phyloP scores from a whole-genome alignment of 2,797 vertebrate genomes.

The Yasuhikotakia modesta region DNA sequence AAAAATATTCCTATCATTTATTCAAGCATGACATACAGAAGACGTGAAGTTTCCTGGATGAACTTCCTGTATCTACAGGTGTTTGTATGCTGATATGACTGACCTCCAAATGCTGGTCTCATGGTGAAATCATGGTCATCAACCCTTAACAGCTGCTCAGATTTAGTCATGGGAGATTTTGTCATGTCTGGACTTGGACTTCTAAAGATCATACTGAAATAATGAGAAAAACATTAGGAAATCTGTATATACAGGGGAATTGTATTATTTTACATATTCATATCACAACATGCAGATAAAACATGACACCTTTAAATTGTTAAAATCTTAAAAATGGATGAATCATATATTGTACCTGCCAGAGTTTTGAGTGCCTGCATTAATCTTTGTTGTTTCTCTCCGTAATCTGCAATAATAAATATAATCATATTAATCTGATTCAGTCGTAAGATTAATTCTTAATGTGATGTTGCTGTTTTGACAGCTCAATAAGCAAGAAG shows the following conservation, averaged over 20 bases:
- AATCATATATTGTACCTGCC: conserved; percentile 67
- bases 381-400: conserved; percentile 72
- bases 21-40: too few species aligned
- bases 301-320: background rate
- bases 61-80: too few species aligned
- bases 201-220: conserved; percentile 85
- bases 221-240: conserved; percentile 5
- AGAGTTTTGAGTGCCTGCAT: conserved; percentile 69
- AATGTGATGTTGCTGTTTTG: background rate
- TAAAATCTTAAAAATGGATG: too few species aligned
- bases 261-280: too few species aligned
- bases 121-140: conserved; percentile 98
- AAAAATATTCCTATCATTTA: too few species aligned
- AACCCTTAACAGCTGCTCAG: conserved; percentile 95
- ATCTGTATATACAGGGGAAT: background rate
- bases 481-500: too few species aligned
- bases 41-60: background rate
- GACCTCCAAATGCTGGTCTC: conserved; percentile 98
- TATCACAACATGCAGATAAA: background rate
- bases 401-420: conserved; percentile 62
- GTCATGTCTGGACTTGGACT: conserved; percentile 95
- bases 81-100: conserved; percentile 43
- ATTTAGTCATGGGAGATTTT: conserved; percentile 91
- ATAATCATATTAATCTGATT: background rate
- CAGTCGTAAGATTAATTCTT: background rate